Evolutionary conservation across 2,888 invertebrate genomes (phyloP).

Genomic region (Brachylomia viminalis): DNA sequence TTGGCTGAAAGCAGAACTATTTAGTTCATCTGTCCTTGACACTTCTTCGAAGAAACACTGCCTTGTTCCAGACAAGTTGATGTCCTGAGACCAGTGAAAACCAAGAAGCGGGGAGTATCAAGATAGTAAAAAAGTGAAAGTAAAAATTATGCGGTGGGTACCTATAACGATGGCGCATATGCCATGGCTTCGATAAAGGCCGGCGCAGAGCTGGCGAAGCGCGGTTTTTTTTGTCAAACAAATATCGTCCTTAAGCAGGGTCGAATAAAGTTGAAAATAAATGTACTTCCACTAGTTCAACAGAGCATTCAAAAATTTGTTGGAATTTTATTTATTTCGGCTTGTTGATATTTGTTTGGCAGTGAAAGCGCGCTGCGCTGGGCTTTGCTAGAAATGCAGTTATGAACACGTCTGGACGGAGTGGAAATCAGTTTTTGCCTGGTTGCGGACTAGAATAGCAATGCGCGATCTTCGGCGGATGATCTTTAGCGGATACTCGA

Average conservation of each 20-base stretch:
- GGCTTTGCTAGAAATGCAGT: background rate
- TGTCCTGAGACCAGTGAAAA: constrained; percentile 11
- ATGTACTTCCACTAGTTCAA: background rate
- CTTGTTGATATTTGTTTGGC: background rate
- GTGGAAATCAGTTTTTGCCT: background rate
- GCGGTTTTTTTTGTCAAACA: background rate
- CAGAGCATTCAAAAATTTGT: background rate
- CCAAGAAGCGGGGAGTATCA: constrained; percentile 16
- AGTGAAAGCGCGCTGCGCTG: background rate
- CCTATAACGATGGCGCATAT: constrained; percentile 10
- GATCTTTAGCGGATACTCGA: background rate
- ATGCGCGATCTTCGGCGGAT: background rate
- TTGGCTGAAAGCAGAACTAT: constrained; percentile 14
- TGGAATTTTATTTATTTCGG: too few species aligned
- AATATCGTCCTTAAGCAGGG: background rate
- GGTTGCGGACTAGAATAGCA: constrained; percentile 4
- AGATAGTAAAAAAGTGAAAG: constrained; percentile 19
- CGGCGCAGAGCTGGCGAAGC: background rate
- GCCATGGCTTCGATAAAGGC: background rate
- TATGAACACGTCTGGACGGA: background rate
- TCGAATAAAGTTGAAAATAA: constrained; percentile 1
- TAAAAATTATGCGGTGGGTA: background rate
- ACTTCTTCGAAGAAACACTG: constrained; percentile 26
- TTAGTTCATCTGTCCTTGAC: background rate
- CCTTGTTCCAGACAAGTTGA: constrained; percentile 21